Evolutionary conservation across 2,888 invertebrate genomes (phyloP).

Genomic region (Penaeus monodon): DNA sequence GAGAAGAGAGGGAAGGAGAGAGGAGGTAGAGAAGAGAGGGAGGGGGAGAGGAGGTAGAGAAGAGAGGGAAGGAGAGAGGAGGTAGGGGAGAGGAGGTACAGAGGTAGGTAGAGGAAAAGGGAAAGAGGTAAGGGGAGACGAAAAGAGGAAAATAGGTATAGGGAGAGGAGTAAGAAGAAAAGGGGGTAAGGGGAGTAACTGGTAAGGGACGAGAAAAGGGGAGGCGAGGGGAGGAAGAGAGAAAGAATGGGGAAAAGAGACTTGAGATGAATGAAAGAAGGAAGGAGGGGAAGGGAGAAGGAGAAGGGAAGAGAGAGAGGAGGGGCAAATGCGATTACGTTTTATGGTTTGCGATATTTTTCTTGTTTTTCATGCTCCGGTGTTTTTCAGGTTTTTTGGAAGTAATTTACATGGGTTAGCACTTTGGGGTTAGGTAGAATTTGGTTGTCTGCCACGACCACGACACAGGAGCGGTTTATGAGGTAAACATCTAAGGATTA

Average conservation of each 20-base stretch:
- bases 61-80: not conserved
- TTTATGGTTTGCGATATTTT: no score
- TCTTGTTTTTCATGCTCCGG: no score
- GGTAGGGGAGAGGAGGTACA: not conserved
- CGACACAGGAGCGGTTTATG: no score
- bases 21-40: not conserved
- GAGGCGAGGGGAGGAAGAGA: not conserved
- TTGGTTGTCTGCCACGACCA: no score
- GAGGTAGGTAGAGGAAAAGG: not conserved
- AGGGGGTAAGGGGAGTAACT: not conserved
- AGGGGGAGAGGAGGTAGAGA: no score
- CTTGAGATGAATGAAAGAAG: no score
- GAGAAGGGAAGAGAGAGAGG: not conserved
- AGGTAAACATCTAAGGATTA: no score
- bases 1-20: not conserved
- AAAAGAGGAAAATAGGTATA: not conserved
- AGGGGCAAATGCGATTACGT: not conserved
- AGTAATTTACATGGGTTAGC: no score
- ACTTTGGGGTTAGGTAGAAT: no score
- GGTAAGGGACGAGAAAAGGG: rapidly evolving
- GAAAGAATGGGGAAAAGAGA: not conserved
- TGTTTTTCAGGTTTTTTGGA: no score
- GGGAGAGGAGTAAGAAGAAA: no score
- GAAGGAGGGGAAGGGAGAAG: not conserved
- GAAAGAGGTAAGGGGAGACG: not conserved